Conservation (phyloP, 1,140 invertebrate species). For the Dryas iulia region DNA sequence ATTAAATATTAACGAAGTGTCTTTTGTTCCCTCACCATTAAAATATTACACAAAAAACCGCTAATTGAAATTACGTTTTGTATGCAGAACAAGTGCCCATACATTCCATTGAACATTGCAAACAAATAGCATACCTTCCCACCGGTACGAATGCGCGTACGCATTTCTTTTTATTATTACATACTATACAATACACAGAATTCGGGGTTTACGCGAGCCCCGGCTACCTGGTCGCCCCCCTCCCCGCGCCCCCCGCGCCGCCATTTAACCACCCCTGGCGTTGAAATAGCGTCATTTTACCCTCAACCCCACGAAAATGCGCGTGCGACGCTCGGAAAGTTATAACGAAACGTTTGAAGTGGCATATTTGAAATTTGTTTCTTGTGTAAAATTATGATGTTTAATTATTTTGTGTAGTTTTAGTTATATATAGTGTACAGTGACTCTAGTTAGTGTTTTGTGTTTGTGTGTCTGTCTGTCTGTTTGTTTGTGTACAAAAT, state of each 20-base stretch:
- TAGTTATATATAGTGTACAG: neutral
- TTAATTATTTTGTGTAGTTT: conserved; percentile 39
- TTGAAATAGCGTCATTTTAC: conserved; percentile 43
- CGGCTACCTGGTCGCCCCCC: conserved; percentile 54
- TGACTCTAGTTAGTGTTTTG: conserved; percentile 30
- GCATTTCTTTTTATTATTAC: conserved; percentile 44
- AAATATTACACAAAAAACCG: neutral
- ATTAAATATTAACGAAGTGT: neutral
- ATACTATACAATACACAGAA: conserved; percentile 51
- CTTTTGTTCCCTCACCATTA: neutral
- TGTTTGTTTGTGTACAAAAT: conserved; percentile 37
- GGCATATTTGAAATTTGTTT: conserved; percentile 33
- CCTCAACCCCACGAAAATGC: conserved; percentile 57
- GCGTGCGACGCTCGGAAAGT: conserved; percentile 43
- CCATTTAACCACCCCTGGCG: conserved; percentile 26
- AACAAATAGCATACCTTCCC: conserved; percentile 31
- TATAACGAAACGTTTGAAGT: conserved; percentile 10
- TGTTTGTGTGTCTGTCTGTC: neutral
- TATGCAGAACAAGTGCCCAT: neutral
- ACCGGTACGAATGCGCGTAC: conserved; percentile 17
- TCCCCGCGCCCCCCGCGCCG: conserved; percentile 27
- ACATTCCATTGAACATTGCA: conserved; percentile 11
- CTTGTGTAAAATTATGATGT: conserved; percentile 12
- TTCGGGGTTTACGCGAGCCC: conserved; percentile 53
- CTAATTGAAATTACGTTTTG: neutral